phyloP scores from a whole-genome alignment of 2,113 vertebrate genomes.

The Siphamia tubifer region DNA sequence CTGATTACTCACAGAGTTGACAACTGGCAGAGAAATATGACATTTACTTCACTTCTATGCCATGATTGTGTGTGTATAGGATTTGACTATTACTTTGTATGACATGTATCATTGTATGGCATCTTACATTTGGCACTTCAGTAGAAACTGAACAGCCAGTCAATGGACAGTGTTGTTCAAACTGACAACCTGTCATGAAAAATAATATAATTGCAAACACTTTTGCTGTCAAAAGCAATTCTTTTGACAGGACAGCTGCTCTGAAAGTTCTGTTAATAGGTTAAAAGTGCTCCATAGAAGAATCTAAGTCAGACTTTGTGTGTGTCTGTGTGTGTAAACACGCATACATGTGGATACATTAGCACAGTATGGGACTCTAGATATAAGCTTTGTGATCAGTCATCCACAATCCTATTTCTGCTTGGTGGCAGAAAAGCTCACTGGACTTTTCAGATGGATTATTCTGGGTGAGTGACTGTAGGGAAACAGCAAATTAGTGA shows the following conservation, averaged over 20 bases:
- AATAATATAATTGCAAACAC: background rate
- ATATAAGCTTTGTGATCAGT: conserved; percentile 64
- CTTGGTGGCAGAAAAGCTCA: conserved; percentile 66
- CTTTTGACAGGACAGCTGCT: background rate
- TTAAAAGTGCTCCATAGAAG: conserved; percentile 12
- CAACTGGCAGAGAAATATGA: too few species aligned
- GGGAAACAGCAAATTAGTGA: conserved; percentile 73
- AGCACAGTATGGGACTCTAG: conserved; percentile 20
- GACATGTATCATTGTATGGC: too few species aligned
- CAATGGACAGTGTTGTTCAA: too few species aligned
- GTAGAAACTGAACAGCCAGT: too few species aligned
- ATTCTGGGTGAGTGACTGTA: conserved; percentile 66
- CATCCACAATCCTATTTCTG: conserved; percentile 71
- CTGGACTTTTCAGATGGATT: conserved; percentile 73
- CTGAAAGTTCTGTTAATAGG: background rate
- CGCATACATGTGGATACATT: conserved; percentile 21
- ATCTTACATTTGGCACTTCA: too few species aligned
- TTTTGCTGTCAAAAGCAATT: conserved; percentile 16
- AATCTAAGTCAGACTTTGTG: background rate
- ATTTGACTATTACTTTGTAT: too few species aligned
- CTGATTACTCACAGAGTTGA: too few species aligned
- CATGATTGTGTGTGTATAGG: too few species aligned
- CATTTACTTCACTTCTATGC: too few species aligned
- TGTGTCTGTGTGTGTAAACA: background rate
- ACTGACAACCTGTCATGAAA: too few species aligned